phyloP scores from a whole-genome alignment of 1,140 invertebrate species.

The Fopius arisanus region DNA sequence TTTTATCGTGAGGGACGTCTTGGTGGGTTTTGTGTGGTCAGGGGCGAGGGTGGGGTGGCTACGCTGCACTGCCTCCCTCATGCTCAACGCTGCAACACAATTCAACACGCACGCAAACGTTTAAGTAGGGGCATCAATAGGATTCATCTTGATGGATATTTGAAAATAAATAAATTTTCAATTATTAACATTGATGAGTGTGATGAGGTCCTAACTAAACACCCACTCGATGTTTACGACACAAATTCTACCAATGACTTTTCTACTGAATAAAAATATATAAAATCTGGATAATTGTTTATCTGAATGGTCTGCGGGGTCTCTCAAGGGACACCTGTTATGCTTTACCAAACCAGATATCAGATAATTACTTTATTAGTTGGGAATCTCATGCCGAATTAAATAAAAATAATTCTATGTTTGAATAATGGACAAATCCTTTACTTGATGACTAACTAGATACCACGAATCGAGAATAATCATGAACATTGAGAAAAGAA shows the following conservation, averaged over 20 bases:
- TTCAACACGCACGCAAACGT: constrained; percentile 64
- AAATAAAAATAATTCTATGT: constrained; percentile 35
- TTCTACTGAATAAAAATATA: constrained; percentile 1
- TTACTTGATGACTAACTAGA: constrained; percentile 15
- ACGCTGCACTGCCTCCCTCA: constrained; percentile 65
- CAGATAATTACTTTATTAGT: constrained; percentile 63
- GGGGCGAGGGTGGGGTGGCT: constrained; percentile 52
- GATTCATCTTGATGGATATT: neutral
- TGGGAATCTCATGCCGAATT: constrained; percentile 58
- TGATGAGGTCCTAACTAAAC: no score
- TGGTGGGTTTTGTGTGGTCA: constrained; percentile 28
- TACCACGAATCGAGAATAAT: neutral
- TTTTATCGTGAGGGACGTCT: constrained; percentile 21
- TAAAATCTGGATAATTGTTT: neutral
- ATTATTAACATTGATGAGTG: no score
- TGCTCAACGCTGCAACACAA: constrained; percentile 67
- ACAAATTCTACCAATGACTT: neutral
- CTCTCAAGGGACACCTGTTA: constrained; percentile 43
- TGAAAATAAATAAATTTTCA: neutral
- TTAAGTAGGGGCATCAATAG: constrained; percentile 41
- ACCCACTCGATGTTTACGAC: neutral
- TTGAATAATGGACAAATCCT: neutral
- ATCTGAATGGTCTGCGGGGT: neutral
- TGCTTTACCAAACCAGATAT: constrained; percentile 51
- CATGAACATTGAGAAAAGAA: no score